Percentiles rank a stretch among this genome's conserved stretches.
Evolutionary conservation across 1,140 invertebrate species (phyloP).

Genomic region (Bombus balteatus): DNA sequence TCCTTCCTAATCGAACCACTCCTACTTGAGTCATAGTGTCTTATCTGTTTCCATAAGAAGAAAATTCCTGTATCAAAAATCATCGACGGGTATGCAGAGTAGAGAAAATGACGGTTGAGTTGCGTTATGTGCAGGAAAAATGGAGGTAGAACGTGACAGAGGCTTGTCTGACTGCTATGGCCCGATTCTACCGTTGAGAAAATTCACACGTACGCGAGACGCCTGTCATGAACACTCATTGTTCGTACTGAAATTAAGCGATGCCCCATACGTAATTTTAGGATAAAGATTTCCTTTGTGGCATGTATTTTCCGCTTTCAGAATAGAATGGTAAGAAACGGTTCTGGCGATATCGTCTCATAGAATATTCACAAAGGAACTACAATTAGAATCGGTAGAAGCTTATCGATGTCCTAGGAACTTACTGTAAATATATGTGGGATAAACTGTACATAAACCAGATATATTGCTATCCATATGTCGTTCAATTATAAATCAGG

Average conservation of each 20-base stretch:
- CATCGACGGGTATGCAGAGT: neutral
- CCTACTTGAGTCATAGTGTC: neutral
- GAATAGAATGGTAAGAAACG: neutral
- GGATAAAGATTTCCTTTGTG: neutral
- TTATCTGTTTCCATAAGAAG: neutral
- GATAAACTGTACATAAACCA: neutral
- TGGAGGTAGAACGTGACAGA: slow-evolving; percentile 14
- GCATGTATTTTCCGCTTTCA: neutral
- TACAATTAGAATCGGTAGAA: neutral
- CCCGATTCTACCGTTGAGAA: slow-evolving; percentile 28
- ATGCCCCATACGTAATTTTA: neutral
- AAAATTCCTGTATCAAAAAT: neutral
- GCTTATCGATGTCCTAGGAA: neutral
- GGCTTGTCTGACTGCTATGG: neutral
- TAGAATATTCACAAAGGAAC: neutral
- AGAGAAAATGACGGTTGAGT: slow-evolving; percentile 30
- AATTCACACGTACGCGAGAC: slow-evolving; percentile 2
- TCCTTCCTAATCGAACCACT: neutral
- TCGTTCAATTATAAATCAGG: neutral
- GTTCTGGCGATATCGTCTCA: neutral
- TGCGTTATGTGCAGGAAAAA: neutral
- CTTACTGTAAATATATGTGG: neutral
- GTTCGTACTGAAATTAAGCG: neutral
- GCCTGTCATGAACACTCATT: neutral
- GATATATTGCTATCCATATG: no score